Conservation (phyloP, 2,888 invertebrate genomes). For the Opisthograptis luteolata region DNA sequence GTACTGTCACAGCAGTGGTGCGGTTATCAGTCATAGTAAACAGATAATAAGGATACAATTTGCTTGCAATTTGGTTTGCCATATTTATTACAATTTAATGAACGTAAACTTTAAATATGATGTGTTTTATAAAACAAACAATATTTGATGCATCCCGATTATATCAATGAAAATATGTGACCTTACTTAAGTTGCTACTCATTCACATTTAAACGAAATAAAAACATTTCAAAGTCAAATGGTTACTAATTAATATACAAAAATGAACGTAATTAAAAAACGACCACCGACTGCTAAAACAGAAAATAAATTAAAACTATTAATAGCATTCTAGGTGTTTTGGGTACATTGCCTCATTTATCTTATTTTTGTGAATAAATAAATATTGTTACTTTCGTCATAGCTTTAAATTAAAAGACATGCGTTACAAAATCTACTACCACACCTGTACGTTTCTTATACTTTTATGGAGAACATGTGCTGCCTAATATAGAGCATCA, state of each 20-base stretch:
- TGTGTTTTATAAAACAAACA: too few species aligned
- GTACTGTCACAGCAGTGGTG: constrained; percentile 3
- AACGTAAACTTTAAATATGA: too few species aligned
- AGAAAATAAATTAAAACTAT: constrained; percentile 5
- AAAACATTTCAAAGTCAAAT: constrained; percentile 20
- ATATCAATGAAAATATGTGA: constrained; percentile 15
- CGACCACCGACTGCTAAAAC: constrained; percentile 2
- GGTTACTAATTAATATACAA: constrained; percentile 14
- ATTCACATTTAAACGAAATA: constrained; percentile 8
- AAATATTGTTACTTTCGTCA: too few species aligned
- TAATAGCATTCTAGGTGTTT: background rate
- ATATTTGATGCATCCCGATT: background rate
- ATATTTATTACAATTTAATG: too few species aligned
- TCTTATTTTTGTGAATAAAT: constrained; percentile 9
- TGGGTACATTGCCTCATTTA: constrained; percentile 6
- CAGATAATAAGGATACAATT: too few species aligned
- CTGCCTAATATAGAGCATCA: too few species aligned
- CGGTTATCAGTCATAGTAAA: too few species aligned
- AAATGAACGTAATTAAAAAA: constrained; percentile 2
- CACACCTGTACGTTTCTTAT: too few species aligned
- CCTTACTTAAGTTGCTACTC: constrained; percentile 8
- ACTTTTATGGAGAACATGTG: too few species aligned
- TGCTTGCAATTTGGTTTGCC: background rate
- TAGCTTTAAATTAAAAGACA: too few species aligned
- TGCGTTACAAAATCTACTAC: too few species aligned